Evolutionary conservation across 2,797 vertebrate species (phyloP), one percentile per base, ranked within the genome.

Genomic region (Oreortyx pictus): DNA sequence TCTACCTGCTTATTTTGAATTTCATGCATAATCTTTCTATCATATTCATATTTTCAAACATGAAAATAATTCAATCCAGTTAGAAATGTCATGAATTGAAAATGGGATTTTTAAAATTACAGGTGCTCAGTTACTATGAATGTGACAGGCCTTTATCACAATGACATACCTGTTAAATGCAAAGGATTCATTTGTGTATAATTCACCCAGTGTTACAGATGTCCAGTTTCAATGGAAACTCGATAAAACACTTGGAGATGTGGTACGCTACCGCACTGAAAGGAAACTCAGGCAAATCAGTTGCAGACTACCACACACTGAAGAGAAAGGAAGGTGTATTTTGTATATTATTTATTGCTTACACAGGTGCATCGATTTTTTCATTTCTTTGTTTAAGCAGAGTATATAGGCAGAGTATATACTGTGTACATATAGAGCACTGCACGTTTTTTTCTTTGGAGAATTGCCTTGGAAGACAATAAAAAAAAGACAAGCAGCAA

Each of bases 381-480:
- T 10, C 18, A 24, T 11, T 23, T 50, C 17, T 70, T 66, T 79
- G 15, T 10, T 9, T 25, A 18, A 0, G 4, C 5, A 27, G n/a
- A 22, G 4, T 37, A 47, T 71, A 8, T 25, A 19, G 0, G 3
- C 4, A 13, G 35, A n/a, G 3, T 37, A 47, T 67, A 43, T 64
- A 20, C 39, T 64, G 39, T 64, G 29, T 37, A 46, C 19, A 22
- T 4, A n/a, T 29, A 14, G 14, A 14, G 8, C 37, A 59, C 1
- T 2, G 29, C 5, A 2, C 0, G 17, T 3, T 41, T 7, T 7
- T 29, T 49, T 8, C 6, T 52, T 7, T 54, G 7, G 15, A 50
- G 14, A 29, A 59, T 81, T 66, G 6, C 9, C 46, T 11, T 46
- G 49, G 20, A 73, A 70, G 4, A 6, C 35, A 73, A 2, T 15